Evolutionary conservation across 1,140 invertebrate genomes (phyloP).

Genomic region (Papilio helenus): DNA sequence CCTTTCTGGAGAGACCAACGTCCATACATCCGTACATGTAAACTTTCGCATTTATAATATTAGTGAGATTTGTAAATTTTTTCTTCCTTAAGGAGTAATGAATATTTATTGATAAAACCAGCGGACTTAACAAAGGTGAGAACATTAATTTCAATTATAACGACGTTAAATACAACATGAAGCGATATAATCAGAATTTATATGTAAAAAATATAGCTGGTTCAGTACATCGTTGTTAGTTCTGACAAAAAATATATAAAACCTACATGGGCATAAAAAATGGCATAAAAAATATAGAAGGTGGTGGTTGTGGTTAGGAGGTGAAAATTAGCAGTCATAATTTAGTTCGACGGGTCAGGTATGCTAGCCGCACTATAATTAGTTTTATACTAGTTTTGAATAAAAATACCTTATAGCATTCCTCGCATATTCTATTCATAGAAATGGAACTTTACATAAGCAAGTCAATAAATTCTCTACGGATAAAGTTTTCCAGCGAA

Average conservation of each 20-base stretch:
- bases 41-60: background rate
- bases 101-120: background rate
- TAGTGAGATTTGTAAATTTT: background rate
- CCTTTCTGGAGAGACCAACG: too few species aligned
- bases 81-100: background rate
- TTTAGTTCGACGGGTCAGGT: too few species aligned
- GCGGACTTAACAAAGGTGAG: background rate
- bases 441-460: background rate
- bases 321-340: too few species aligned
- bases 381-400: too few species aligned
- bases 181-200: background rate
- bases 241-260: too few species aligned
- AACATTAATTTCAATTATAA: constrained; percentile 5
- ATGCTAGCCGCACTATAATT: too few species aligned
- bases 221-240: too few species aligned
- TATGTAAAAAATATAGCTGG: background rate
- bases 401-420: too few species aligned
- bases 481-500: background rate
- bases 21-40: too few species aligned
- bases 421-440: background rate
- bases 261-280: too few species aligned
- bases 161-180: background rate
- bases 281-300: too few species aligned
- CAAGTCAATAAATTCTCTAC: constrained; percentile 1
- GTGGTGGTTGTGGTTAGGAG: too few species aligned